Conservation (phyloP, 2,888 invertebrate genomes). For the Melanargia galathea region DNA sequence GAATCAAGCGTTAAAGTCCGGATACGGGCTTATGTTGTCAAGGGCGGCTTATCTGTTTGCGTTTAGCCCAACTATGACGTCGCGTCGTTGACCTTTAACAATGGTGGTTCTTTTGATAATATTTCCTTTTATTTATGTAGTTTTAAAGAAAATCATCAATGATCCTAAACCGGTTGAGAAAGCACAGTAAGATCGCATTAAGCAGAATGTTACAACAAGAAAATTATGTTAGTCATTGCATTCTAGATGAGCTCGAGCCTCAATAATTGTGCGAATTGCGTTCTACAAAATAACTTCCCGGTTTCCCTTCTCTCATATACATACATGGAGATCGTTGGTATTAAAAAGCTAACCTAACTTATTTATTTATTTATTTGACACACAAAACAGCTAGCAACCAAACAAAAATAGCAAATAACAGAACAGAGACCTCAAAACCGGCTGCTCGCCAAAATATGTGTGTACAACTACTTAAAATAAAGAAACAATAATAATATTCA, state of each 20-base stretch:
- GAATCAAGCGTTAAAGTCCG: slow-evolving; percentile 15
- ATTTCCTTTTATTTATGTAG: not conserved
- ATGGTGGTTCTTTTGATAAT: slow-evolving; percentile 22
- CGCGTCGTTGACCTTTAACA: slow-evolving; percentile 42
- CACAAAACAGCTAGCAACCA: too few species aligned
- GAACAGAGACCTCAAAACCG: too few species aligned
- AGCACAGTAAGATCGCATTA: not conserved
- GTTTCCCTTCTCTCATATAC: slow-evolving; percentile 10
- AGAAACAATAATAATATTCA: too few species aligned
- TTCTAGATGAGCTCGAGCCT: not conserved
- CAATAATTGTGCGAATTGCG: slow-evolving; percentile 1
- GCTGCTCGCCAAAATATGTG: too few species aligned
- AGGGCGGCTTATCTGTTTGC: slow-evolving; percentile 65
- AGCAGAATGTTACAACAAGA: not conserved
- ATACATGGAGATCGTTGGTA: not conserved
- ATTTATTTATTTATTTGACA: too few species aligned
- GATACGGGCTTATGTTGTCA: slow-evolving; percentile 43
- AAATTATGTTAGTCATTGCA: not conserved
- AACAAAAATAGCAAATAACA: too few species aligned
- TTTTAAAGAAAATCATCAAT: not conserved
- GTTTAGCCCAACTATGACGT: slow-evolving; percentile 61
- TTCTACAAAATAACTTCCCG: slow-evolving; percentile 7
- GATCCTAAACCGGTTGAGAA: not conserved
- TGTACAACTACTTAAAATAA: too few species aligned
- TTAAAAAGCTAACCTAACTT: not conserved